Base-by-base conservation (phyloP, 2,888 invertebrate genomes). In the Oscheius onirici region DNA sequence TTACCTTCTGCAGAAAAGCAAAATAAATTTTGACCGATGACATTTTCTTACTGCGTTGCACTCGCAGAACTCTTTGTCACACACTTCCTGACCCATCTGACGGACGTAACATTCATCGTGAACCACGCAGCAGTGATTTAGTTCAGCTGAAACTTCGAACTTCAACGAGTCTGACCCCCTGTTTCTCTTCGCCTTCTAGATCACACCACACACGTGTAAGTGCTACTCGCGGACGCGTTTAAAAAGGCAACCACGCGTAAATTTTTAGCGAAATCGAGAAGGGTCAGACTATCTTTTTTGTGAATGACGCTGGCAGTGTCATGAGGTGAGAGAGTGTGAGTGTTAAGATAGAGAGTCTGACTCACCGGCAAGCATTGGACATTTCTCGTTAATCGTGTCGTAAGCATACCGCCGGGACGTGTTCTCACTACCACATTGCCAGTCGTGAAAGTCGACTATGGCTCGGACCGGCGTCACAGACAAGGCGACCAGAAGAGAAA, bases 41-140 rank as follows among this genome's bases (percentile, higher is more conserved):
- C 6, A 3, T 17, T 49, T 15, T 49, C 49, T 20, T 17, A 78
- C 80, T 46, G 70, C 55, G 51, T 78, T 75, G 67, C 81, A 81
- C 10, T 71, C 66, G 54, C 77, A 76, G 52, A 81, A 79, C 1
- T 79, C 74, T 2, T 66, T 28, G 44, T 81, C 81, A 66, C 81
- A 81, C 10, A 54, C 41, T 0, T 69, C 69, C 51, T 77, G 81
- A 13, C 78, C 78, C 17, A 34, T 17, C 43, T 78, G 78, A 17
- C 74, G 72, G 0, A 75, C 79, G 68, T 81, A 81, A 43, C 81
- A 81, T 40, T 81, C 81, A 26, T 81, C 81, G 70, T 81, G 81
- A 28, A 79, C 69, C 1, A 78, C 81, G 55, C 81, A 81, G 52
- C 81, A 81, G 61, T 81, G 81, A 60, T 81, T 81, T 34, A 81